phyloP scores from a whole-genome alignment of 2,113 vertebrate genomes.

The Centropus unirufus region DNA sequence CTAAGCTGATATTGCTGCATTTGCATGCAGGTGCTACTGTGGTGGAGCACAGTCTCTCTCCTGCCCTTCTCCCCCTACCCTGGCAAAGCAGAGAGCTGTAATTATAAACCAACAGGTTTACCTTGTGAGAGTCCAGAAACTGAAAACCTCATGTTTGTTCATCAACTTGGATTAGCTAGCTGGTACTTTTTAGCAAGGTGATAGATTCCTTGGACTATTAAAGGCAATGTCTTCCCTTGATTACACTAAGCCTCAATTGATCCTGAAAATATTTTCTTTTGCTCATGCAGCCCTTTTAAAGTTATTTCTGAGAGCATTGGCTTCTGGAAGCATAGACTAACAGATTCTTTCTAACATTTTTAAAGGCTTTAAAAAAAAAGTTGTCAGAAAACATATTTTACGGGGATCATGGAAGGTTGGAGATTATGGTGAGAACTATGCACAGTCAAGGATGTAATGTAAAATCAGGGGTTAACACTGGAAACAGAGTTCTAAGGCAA shows the following conservation, averaged over 20 bases:
- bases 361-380: background rate
- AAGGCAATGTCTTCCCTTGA: background rate
- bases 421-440: background rate
- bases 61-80: background rate
- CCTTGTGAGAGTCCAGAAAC: background rate
- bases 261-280: background rate
- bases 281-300: background rate
- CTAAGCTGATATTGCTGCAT: background rate
- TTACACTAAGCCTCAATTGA: background rate
- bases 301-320: background rate
- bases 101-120: background rate
- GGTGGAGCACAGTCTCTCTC: background rate
- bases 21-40: conserved; percentile 57
- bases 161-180: background rate
- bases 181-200: background rate
- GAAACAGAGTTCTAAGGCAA: background rate
- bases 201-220: background rate
- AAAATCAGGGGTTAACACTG: background rate
- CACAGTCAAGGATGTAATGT: background rate
- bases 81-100: background rate
- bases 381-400: background rate
- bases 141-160: background rate
- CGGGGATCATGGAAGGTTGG: background rate
- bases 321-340: background rate
- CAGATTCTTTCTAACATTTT: background rate